These are phyloP conservation scores for Poeciliopsis turrubarensis DNA, from an alignment of 2,113 vertebrate species.

Conservation along the genomic window DNA sequence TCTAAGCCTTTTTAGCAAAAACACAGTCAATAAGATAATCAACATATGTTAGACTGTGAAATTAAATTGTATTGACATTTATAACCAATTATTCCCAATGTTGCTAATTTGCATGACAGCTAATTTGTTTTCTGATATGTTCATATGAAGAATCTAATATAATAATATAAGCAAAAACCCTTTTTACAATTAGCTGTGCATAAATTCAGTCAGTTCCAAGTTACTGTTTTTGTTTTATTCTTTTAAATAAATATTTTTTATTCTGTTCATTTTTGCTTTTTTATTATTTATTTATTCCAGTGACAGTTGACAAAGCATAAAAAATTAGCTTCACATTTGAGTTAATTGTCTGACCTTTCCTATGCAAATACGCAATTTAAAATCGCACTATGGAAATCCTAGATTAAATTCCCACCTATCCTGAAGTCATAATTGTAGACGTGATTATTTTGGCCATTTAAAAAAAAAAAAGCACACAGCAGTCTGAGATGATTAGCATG, in stretches of 20 bases:
- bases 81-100: background rate
- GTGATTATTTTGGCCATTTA: conserved; percentile 17
- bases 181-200: background rate
- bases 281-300: background rate
- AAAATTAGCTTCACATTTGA: background rate
- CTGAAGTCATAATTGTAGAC: background rate
- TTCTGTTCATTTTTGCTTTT: background rate
- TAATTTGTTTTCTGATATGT: background rate
- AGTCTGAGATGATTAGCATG: conserved; percentile 12
- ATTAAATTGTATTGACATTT: background rate
- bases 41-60: too few relatives aligned
- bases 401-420: background rate
- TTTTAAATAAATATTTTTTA: background rate
- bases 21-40: too few relatives aligned
- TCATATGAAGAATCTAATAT: background rate
- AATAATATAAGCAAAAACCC: background rate
- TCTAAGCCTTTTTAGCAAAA: too few relatives aligned
- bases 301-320: background rate
- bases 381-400: background rate
- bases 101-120: background rate
- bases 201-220: background rate
- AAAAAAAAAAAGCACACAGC: conserved; percentile 12
- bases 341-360: background rate
- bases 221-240: background rate
- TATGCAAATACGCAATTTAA: background rate